phyloP scores from a whole-genome alignment of 2,797 vertebrate species.

The Muscicapa striata region DNA sequence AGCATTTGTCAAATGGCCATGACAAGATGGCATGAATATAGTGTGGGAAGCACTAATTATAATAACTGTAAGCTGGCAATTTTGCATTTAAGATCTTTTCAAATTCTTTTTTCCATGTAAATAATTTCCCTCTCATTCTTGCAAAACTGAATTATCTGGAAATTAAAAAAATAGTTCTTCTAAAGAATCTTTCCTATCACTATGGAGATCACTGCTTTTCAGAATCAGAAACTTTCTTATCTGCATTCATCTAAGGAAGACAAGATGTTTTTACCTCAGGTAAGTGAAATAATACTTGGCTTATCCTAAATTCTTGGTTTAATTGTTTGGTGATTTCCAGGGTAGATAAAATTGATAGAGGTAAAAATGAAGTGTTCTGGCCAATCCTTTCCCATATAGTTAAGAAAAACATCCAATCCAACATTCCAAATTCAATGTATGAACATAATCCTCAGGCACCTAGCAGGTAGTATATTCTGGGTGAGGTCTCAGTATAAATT shows the following conservation, averaged over 20 bases:
- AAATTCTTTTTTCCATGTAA: background rate
- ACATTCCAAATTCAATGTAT: background rate
- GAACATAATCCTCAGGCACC: background rate
- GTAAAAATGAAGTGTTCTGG: background rate
- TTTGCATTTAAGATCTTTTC: background rate
- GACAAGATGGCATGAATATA: background rate
- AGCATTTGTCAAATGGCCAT: constrained; percentile 39
- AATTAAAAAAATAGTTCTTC: background rate
- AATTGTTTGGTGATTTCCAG: background rate
- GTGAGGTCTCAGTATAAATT: background rate
- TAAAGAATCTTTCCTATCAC: background rate
- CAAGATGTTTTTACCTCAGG: background rate
- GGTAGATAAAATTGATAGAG: background rate
- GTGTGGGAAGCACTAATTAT: constrained; percentile 17
- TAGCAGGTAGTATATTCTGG: background rate
- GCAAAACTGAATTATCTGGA: background rate
- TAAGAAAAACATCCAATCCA: background rate
- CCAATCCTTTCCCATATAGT: background rate
- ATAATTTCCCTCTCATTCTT: background rate
- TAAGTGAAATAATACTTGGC: background rate
- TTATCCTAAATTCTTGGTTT: background rate
- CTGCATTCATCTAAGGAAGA: background rate
- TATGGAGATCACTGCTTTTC: background rate
- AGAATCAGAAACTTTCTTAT: background rate
- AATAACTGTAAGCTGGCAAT: background rate